Percentiles rank a stretch among this genome's conserved stretches.
Conservation (phyloP, 2,113 vertebrate genomes). For the Crotalus horridus region DNA sequence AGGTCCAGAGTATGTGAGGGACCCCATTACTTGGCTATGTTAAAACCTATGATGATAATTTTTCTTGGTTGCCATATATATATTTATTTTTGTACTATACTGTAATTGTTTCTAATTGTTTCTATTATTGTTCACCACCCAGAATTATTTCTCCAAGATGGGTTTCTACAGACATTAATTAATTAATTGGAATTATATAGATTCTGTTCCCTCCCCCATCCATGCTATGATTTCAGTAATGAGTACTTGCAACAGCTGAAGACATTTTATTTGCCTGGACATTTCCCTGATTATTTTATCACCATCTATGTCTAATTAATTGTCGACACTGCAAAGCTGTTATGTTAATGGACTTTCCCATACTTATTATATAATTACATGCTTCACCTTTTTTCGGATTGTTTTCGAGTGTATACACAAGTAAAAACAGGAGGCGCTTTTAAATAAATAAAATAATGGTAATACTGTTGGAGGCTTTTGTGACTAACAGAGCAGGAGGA, state of each 20-base stretch:
- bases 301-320: background rate
- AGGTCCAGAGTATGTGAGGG: background rate
- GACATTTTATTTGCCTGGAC: background rate
- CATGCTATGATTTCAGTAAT: background rate
- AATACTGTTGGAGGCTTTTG: background rate
- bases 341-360: background rate
- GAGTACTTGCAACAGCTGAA: background rate
- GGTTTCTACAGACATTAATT: background rate
- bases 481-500: background rate
- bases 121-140: background rate
- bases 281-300: background rate
- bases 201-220: background rate
- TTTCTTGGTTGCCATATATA: background rate
- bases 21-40: background rate
- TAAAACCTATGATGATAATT: background rate
- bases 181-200: background rate
- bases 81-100: background rate
- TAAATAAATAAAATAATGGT: background rate
- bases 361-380: background rate
- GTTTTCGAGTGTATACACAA: background rate
- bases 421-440: background rate
- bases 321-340: background rate
- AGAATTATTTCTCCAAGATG: background rate
- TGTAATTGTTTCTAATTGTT: background rate
- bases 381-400: background rate